Evolutionary conservation across 1,140 invertebrate species (phyloP).

Genomic region (Trialeurodes vaporariorum): DNA sequence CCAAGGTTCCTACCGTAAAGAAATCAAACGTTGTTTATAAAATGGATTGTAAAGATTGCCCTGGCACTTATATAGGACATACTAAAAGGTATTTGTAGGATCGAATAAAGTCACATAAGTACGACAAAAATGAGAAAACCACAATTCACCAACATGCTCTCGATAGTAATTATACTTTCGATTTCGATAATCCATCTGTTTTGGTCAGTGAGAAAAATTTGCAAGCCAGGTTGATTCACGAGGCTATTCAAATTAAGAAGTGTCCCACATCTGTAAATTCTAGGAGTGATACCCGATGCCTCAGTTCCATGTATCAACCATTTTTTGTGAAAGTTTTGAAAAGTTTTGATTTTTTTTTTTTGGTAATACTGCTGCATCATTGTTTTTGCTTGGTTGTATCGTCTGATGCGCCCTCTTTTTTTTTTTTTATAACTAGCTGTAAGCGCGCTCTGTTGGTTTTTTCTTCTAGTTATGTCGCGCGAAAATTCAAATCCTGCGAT

Average conservation of each 20-base stretch:
- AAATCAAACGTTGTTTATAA: neutral
- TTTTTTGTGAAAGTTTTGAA: too few species aligned
- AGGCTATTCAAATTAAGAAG: neutral
- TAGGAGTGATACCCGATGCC: neutral
- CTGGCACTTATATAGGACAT: neutral
- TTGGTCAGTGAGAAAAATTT: neutral
- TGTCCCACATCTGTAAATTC: neutral
- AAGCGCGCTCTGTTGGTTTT: too few species aligned
- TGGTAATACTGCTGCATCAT: too few species aligned
- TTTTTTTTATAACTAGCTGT: too few species aligned
- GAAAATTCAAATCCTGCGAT: too few species aligned
- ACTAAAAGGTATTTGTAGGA: neutral
- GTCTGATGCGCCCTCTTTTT: too few species aligned
- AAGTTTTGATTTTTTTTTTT: too few species aligned
- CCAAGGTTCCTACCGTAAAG: neutral
- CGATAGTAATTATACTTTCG: neutral
- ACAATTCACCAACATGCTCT: neutral
- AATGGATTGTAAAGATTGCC: neutral
- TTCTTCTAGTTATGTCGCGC: too few species aligned
- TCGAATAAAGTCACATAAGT: neutral
- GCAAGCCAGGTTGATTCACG: neutral
- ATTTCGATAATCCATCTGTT: neutral
- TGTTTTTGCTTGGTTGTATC: too few species aligned
- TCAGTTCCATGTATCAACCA: neutral
- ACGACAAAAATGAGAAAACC: neutral